These are phyloP conservation scores for Oligia strigilis DNA, from an alignment of 2,888 invertebrate species.

Conservation along the genomic window DNA sequence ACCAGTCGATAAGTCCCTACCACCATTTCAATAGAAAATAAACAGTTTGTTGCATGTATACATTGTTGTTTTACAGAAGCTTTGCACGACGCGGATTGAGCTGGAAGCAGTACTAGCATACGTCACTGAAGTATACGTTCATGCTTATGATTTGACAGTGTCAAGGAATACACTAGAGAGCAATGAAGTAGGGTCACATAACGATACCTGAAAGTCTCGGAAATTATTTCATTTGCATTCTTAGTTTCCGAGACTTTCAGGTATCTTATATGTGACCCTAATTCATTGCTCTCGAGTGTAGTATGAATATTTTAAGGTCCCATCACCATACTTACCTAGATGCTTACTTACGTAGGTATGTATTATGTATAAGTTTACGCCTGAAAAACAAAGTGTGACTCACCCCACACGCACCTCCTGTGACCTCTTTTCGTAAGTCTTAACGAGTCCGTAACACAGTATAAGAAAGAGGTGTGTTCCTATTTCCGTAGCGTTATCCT, in stretches of 20 bases:
- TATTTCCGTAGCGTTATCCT: constrained; percentile 36
- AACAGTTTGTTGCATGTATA: not conserved
- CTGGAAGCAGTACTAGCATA: not conserved
- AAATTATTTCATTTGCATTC: no score
- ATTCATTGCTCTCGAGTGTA: no score
- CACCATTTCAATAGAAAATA: not conserved
- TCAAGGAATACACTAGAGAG: not conserved
- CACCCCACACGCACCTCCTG: constrained; percentile 2
- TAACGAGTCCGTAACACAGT: constrained; percentile 38
- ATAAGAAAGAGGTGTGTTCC: constrained; percentile 28
- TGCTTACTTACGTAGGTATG: not conserved
- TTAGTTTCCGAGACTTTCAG: no score
- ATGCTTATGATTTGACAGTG: not conserved
- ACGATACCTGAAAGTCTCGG: no score
- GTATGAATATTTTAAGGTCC: not conserved
- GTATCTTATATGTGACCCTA: no score
- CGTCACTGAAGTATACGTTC: not conserved
- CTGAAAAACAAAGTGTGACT: constrained; percentile 27
- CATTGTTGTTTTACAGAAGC: not conserved
- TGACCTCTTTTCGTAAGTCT: constrained; percentile 39
- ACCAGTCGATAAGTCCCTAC: not conserved
- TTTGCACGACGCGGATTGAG: not conserved
- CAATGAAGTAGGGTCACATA: no score
- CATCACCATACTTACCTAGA: not conserved
- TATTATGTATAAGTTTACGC: constrained; percentile 10